A percentile compares a stretch with the other conserved stretches of the same genome.
These are phyloP conservation scores for Brachypalpus laphriformis DNA, from an alignment of 2,888 invertebrate species.

Conservation along the genomic window DNA sequence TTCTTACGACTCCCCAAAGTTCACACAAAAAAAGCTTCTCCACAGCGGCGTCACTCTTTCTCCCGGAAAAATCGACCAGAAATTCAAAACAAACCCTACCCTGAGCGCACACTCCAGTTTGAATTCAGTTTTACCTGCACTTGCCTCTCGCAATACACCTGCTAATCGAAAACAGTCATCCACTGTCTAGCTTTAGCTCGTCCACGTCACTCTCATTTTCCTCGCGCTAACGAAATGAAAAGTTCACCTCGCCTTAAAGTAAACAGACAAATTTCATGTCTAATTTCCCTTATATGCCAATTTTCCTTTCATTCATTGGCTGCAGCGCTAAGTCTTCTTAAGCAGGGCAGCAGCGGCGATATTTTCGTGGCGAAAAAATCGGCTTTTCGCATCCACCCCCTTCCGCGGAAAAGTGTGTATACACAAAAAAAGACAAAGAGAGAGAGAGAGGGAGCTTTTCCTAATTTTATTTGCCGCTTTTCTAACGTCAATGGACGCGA, in stretches of 20 bases:
- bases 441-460: slow-evolving; percentile 30
- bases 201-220: slow-evolving; percentile 41
- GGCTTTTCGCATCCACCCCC: not conserved
- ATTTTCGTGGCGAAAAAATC: slow-evolving; percentile 1
- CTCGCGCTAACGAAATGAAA: slow-evolving; percentile 47
- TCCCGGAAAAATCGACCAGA: not conserved
- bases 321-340: not conserved
- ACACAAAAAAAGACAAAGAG: not conserved
- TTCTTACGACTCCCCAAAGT: not conserved
- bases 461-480: slow-evolving; percentile 11
- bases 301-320: slow-evolving; percentile 41
- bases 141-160: not conserved
- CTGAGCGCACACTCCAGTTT: slow-evolving; percentile 17
- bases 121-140: not conserved
- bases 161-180: not conserved
- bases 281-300: slow-evolving; percentile 3
- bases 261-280: slow-evolving; percentile 4
- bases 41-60: not conserved
- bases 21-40: not conserved
- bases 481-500: slow-evolving; percentile 9
- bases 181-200: not conserved
- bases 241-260: slow-evolving; percentile 25
- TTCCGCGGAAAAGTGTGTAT: not conserved
- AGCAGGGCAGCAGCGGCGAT: not conserved
- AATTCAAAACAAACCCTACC: not conserved